These are phyloP conservation scores for Glyptemys insculpta DNA, from an alignment of 2,797 vertebrate genomes.

Conservation along the genomic window DNA sequence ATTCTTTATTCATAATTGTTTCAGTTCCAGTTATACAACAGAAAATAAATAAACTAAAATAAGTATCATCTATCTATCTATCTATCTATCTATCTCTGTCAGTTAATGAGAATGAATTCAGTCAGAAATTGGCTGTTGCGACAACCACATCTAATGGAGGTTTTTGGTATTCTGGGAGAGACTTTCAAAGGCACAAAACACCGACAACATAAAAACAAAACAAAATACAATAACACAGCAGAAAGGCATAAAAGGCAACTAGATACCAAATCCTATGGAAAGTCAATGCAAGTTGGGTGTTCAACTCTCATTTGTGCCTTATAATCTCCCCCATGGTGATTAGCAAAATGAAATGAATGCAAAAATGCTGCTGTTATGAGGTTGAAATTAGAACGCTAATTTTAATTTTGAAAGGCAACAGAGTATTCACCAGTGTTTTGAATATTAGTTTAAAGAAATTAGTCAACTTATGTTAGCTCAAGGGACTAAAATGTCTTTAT, in stretches of 20 bases:
- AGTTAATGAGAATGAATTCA: not conserved
- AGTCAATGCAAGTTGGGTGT: not conserved
- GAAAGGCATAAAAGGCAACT: not conserved
- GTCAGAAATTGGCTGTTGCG: rapidly evolving
- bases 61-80: not conserved
- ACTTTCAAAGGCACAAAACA: not conserved
- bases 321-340: not conserved
- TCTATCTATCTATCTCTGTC: not conserved
- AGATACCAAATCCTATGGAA: not conserved
- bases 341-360: not conserved
- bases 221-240: not conserved
- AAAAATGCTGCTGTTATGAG: not conserved
- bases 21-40: not conserved
- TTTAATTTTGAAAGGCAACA: constrained; percentile 33
- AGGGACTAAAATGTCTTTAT: constrained; percentile 50
- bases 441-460: constrained; percentile 24
- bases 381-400: not conserved
- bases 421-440: not conserved
- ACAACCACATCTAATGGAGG: not conserved
- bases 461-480: not conserved
- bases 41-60: not conserved
- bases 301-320: not conserved
- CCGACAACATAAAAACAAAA: not conserved
- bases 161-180: not conserved
- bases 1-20: not conserved